A percentile compares a stretch with the other conserved stretches of the same genome.
Conservation (phyloP, 2,113 vertebrate species). For the Hydrochoerus hydrochaeris region DNA sequence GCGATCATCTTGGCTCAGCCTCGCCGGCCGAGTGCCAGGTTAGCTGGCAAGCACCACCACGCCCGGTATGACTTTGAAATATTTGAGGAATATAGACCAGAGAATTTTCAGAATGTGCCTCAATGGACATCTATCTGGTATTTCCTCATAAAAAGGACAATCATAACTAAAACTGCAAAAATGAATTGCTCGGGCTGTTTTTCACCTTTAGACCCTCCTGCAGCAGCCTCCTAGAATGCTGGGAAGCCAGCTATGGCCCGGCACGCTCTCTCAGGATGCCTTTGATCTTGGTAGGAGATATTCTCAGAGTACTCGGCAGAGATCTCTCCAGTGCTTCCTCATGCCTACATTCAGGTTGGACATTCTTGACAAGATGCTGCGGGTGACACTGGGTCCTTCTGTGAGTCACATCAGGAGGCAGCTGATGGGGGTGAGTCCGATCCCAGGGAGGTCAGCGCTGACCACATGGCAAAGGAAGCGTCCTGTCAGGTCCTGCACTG, state of each 20-base stretch:
- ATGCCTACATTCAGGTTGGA: not conserved
- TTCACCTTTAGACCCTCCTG: not conserved
- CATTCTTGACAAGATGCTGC: not conserved
- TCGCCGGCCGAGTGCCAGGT: too few relatives aligned
- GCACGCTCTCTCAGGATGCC: not conserved
- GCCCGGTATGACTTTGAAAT: not conserved
- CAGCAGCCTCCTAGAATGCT: not conserved
- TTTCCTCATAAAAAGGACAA: not conserved
- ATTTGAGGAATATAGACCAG: not conserved
- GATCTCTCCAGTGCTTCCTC: not conserved
- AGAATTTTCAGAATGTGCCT: not conserved
- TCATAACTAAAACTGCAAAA: not conserved
- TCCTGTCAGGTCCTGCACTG: not conserved
- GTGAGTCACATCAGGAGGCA: not conserved
- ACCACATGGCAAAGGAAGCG: not conserved
- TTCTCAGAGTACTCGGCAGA: not conserved
- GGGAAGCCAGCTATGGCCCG: not conserved
- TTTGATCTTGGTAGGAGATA: not conserved
- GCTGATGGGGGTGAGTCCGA: not conserved
- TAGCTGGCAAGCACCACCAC: not conserved
- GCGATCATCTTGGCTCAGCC: not conserved
- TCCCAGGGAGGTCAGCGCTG: not conserved
- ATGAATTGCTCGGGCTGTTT: too few relatives aligned
- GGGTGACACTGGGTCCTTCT: not conserved
- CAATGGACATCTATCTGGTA: not conserved